Conservation (phyloP, 2,888 invertebrate species). For the Trichopria drosophilae region DNA sequence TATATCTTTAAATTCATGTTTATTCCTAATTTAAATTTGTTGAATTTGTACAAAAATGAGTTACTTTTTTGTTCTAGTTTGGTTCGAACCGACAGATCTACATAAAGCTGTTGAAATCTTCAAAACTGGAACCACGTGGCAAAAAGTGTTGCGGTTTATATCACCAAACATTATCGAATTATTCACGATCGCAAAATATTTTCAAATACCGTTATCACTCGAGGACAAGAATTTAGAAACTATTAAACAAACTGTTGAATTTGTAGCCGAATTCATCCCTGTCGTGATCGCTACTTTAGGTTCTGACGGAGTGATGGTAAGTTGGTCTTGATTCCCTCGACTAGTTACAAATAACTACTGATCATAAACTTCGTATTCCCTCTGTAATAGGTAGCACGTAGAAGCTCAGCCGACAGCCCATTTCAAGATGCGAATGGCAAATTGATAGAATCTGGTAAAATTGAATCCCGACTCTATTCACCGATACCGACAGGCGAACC, state of each 20-base stretch:
- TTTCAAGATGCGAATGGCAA: constrained; percentile 41
- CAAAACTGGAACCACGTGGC: constrained; percentile 50
- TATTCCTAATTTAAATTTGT: no score
- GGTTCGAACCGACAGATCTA: constrained; percentile 88
- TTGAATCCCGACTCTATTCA: constrained; percentile 47
- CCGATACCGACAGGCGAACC: constrained; percentile 33
- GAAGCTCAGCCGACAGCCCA: constrained; percentile 33
- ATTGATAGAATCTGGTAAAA: constrained; percentile 32
- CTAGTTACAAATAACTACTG: constrained; percentile 2
- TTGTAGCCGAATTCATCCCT: constrained; percentile 44
- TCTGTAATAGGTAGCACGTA: constrained; percentile 41
- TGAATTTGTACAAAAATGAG: no score
- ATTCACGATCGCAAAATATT: constrained; percentile 65
- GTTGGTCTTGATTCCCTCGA: constrained; percentile 22
- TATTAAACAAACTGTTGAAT: constrained; percentile 28
- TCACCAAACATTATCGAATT: constrained; percentile 84
- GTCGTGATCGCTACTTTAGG: constrained; percentile 52
- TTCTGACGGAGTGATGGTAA: constrained; percentile 49
- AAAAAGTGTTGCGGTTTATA: constrained; percentile 62
- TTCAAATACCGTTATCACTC: constrained; percentile 51
- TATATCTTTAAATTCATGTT: no score
- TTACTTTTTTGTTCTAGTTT: constrained; percentile 67
- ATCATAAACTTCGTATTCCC: constrained; percentile 6
- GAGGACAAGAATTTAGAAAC: constrained; percentile 30
- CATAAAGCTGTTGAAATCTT: constrained; percentile 76